phyloP scores from a whole-genome alignment of 2,113 vertebrate genomes.

The Corvus moneduloides region DNA sequence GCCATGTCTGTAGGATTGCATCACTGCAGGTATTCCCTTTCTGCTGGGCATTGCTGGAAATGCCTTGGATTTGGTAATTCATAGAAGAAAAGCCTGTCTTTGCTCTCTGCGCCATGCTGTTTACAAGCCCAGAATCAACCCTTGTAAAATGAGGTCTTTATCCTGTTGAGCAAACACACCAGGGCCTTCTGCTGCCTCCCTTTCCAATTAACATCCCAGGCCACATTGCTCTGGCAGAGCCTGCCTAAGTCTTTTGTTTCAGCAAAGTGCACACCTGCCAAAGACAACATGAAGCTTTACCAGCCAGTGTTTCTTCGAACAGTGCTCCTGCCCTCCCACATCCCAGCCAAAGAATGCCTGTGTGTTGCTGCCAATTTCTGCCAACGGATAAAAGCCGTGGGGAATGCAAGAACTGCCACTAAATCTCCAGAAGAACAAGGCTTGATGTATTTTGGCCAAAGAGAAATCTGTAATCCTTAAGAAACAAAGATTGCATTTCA shows the following conservation, averaged over 20 bases:
- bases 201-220: neutral
- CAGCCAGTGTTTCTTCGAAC: neutral
- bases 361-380: neutral
- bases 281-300: neutral
- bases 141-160: neutral
- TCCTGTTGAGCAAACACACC: neutral
- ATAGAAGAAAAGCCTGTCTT: neutral
- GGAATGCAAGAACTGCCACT: neutral
- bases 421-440: neutral
- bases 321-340: neutral
- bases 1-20: neutral
- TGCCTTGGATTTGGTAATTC: neutral
- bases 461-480: neutral
- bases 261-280: neutral
- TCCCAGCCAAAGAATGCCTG: neutral
- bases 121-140: neutral
- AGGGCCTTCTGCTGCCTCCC: neutral
- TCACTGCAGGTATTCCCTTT: neutral
- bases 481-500: neutral
- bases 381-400: neutral
- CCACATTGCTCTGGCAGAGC: neutral
- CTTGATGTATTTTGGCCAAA: neutral
- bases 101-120: neutral
- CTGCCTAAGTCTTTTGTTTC: constrained; percentile 19
- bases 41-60: accelerated